Percentiles rank a stretch among this genome's conserved stretches.
Conservation (phyloP, 2,888 invertebrate species). For the Nowickia ferox region DNA sequence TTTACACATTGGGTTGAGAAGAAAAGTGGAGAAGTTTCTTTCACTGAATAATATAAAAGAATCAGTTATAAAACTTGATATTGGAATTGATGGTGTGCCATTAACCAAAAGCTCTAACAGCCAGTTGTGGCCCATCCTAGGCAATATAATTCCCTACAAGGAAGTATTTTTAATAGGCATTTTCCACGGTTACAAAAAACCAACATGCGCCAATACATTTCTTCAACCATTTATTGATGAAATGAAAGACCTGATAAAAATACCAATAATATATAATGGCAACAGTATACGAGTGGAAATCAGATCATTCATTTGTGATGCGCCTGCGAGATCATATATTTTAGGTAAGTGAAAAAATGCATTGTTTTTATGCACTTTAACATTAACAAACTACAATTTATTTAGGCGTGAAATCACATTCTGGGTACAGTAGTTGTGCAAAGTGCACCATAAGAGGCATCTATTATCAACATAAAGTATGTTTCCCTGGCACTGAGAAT, state of each 20-base stretch:
- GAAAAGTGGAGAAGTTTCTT: conserved; percentile 51
- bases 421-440: no score
- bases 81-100: conserved; percentile 18
- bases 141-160: no score
- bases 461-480: no score
- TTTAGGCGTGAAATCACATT: no score
- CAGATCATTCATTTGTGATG: conserved; percentile 5
- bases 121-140: background rate
- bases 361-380: background rate
- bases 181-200: no score
- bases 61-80: conserved; percentile 45
- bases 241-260: background rate
- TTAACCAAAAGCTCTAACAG: conserved; percentile 3
- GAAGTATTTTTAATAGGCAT: no score
- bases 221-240: no score
- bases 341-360: background rate
- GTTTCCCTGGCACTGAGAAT: no score
- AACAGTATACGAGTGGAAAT: conserved; percentile 1
- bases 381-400: conserved; percentile 8
- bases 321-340: conserved; percentile 4
- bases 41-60: conserved; percentile 52
- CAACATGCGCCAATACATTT: no score
- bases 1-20: conserved; percentile 31
- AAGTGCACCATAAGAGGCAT: no score
- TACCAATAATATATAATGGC: conserved; percentile 1